Base-by-base conservation (phyloP, 2,797 vertebrate genomes). In the Mionectes olivaceus region DNA sequence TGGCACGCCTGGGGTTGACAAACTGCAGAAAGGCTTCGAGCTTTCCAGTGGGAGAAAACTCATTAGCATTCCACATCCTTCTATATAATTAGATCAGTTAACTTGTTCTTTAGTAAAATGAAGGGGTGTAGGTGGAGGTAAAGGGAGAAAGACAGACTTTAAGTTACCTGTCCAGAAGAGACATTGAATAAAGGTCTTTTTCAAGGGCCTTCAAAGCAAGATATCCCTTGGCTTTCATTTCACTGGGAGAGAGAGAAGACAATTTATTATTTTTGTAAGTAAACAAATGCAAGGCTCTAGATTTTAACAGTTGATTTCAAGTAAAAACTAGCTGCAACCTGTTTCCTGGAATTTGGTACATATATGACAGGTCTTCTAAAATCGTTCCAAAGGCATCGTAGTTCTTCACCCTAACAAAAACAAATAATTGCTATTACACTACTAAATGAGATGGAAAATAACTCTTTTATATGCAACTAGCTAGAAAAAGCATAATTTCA, bases 291-390 rank as follows among this genome's bases (percentile, higher is more conserved):
- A 75, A 76, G 64, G 12, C 30, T 81, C 52, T 12, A 24, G 24
- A 68, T 78, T 70, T 91, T 57, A 60, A 50, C 79, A 55, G 30
- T 32, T 85, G 39, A 39, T 82, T 85, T 53, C 41, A 83, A 60
- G 25, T 57, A n/a, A 82, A 90, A 86, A 50, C 52, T 32, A 64
- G 37, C 80, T 82, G 77, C 33, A 97, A 99, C 98, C 97, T 97
- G 93, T 98, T 98, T 97, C 98, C 98, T 75, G 98, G 98, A 93
- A 99, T 97, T 91, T 97, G 97, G 94, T 98, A 99, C 41, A 98
- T 95, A 80, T 93, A 95, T 84, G 96, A 97, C 33, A 99, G 96
- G 33, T 95, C 96, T 76, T 97, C 97, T 93, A 99, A 61, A 93
- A 97, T 98, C 44, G 87, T 27, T 15, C 98, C 98, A 93, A 99